These are phyloP conservation scores for Pollenia labialis DNA, from an alignment of 2,888 invertebrate genomes.

Conservation along the genomic window DNA sequence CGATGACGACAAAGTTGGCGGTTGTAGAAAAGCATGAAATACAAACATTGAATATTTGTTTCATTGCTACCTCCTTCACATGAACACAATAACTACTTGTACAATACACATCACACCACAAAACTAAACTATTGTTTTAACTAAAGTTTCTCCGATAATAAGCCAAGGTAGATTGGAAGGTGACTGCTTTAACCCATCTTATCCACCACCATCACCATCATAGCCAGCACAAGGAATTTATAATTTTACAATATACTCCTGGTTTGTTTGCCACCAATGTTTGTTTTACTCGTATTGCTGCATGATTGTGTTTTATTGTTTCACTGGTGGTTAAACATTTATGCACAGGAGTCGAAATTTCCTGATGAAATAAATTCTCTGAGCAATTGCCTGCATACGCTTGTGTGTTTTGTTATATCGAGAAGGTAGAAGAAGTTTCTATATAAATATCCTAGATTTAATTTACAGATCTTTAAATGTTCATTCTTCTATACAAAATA, in stretches of 20 bases:
- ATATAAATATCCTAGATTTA: constrained; percentile 35
- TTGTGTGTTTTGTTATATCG: constrained; percentile 14
- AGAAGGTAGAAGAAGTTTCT: constrained; percentile 40
- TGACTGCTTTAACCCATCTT: background rate
- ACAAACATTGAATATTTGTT: constrained; percentile 63
- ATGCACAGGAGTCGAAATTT: constrained; percentile 11
- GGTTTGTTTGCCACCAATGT: constrained; percentile 57
- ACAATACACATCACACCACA: constrained; percentile 63
- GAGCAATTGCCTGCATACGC: background rate
- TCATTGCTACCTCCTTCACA: constrained; percentile 45
- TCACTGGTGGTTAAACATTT: constrained; percentile 52
- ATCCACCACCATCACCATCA: background rate
- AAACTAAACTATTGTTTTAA: constrained; percentile 68
- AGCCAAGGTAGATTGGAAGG: constrained; percentile 1
- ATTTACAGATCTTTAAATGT: constrained; percentile 53
- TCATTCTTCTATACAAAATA: constrained; percentile 16
- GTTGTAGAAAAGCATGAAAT: constrained; percentile 41
- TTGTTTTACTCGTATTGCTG: constrained; percentile 50
- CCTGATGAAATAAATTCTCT: constrained; percentile 27
- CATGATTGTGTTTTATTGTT: constrained; percentile 66
- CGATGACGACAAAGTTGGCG: constrained; percentile 43
- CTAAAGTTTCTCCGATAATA: constrained; percentile 62
- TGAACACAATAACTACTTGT: background rate
- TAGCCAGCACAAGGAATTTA: background rate
- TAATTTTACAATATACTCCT: constrained; percentile 46